phyloP scores from a whole-genome alignment of 2,888 invertebrate genomes.

The Monopis laevigella region DNA sequence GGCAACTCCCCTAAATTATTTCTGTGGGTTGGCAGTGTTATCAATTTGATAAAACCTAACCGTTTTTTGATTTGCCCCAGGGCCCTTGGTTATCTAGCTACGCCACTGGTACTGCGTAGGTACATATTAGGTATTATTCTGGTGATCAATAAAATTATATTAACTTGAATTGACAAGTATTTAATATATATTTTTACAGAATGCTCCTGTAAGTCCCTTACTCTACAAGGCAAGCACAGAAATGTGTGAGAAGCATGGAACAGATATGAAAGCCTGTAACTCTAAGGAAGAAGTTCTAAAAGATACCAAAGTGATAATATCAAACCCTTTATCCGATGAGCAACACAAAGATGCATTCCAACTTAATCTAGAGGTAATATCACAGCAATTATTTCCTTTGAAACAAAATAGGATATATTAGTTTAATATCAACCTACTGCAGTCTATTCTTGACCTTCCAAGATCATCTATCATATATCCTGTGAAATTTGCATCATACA shows the following conservation, averaged over 20 bases:
- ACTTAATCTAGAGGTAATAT: conserved; percentile 23
- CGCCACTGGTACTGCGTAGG: too few relatives aligned
- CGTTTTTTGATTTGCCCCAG: too few relatives aligned
- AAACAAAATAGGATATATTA: neutral
- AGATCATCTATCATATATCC: too few relatives aligned
- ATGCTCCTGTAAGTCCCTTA: conserved; percentile 39
- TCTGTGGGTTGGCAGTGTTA: too few relatives aligned
- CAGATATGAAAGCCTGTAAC: conserved; percentile 26
- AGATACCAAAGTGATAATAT: conserved; percentile 33
- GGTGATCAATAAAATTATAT: too few relatives aligned
- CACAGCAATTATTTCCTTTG: neutral
- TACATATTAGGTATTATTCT: too few relatives aligned
- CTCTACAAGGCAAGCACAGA: conserved; percentile 33
- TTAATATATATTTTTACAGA: conserved; percentile 25
- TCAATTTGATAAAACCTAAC: too few relatives aligned
- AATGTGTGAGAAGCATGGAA: conserved; percentile 22
- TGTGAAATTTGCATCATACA: too few relatives aligned
- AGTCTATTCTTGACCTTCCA: too few relatives aligned
- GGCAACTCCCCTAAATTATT: too few relatives aligned
- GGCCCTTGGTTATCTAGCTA: too few relatives aligned
- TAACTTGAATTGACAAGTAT: too few relatives aligned
- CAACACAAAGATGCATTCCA: conserved; percentile 30
- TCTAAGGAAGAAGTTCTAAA: conserved; percentile 24
- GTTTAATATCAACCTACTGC: neutral
- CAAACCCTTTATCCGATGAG: conserved; percentile 36